Base-by-base conservation (phyloP, 2,888 invertebrate species). In the Andrena camellia region DNA sequence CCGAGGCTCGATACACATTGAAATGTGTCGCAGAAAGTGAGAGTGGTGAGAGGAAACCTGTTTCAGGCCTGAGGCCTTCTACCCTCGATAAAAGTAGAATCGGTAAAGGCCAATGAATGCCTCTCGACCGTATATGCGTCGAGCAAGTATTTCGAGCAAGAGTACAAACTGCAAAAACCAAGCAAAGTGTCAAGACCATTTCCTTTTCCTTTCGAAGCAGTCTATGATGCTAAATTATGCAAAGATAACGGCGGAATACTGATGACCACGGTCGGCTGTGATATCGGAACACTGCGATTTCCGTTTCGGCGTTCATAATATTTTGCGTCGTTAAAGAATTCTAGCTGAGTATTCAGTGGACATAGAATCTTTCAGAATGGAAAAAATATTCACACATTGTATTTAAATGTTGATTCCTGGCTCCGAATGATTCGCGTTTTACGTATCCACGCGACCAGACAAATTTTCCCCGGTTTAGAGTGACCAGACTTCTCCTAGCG, bases 1-100 rank as follows among this genome's bases (percentile, higher is more conserved):
- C 64, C 64, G 20, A 7, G 52, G 62, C 73, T 87, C 84, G 84
- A 85, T 89, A 82, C 52, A 82, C 75, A 85, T 89, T 86, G 72
- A 89, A 90, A 87, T 78, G 77, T 86, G 83, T 89, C 76, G 86
- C 83, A 64, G 87, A 89, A 88, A 90, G 90, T 88, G 90, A 91
- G 90, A 90, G 90, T 89, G 73, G 81, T 81, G 85, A 78, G 86
- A 86, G 86, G 80, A 90, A 91, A 91, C 90, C 90, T 85, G 91
- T 91, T 91, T 81, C 83, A 79, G 81, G 76, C 74, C 67, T 77
- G 68, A 75, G 79, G 62, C 52, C 76, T 81, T 81, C 78, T 78
- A 81, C 42, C 72, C 67, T 71, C 74, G 70, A 81, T 74, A 62
- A 73, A 81, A 81, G 81, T 76, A 76, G 72, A 76, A 68, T 74